Conservation (phyloP, 2,888 invertebrate genomes). For the Micropterix aruncella region DNA sequence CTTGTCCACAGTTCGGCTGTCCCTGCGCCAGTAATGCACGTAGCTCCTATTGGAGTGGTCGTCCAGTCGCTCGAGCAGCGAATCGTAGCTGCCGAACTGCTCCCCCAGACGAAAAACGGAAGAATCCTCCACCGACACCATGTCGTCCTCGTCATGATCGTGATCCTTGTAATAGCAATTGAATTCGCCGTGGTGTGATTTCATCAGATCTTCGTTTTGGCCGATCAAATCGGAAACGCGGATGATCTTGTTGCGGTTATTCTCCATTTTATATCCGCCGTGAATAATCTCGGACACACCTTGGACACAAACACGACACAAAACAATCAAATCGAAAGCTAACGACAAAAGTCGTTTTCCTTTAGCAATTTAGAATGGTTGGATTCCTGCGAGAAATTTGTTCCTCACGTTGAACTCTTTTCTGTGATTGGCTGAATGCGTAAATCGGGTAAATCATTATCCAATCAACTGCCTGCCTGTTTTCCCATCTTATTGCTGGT, state of each 20-base stretch:
- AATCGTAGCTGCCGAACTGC: slow-evolving; percentile 24
- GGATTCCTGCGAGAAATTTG: no score
- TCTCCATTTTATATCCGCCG: no score
- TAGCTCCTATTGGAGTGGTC: slow-evolving; percentile 23
- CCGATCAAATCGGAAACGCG: background rate
- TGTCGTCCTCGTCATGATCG: background rate
- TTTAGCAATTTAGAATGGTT: no score
- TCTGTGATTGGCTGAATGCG: no score
- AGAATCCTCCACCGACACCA: background rate
- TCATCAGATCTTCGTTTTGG: background rate
- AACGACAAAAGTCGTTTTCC: no score
- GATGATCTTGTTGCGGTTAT: background rate
- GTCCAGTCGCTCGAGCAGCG: slow-evolving; percentile 21
- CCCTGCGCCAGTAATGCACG: slow-evolving; percentile 28
- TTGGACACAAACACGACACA: no score
- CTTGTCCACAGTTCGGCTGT: slow-evolving; percentile 26
- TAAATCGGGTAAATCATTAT: no score
- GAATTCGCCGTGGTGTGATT: background rate
- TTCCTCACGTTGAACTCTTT: no score
- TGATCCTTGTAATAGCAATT: background rate
- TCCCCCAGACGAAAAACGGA: slow-evolving; percentile 17
- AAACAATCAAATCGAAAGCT: no score
- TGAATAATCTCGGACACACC: no score
- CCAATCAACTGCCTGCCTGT: no score
- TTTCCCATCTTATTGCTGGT: no score